Conservation (phyloP, 23 tunicate genomes). For the Diplosoma virens region DNA sequence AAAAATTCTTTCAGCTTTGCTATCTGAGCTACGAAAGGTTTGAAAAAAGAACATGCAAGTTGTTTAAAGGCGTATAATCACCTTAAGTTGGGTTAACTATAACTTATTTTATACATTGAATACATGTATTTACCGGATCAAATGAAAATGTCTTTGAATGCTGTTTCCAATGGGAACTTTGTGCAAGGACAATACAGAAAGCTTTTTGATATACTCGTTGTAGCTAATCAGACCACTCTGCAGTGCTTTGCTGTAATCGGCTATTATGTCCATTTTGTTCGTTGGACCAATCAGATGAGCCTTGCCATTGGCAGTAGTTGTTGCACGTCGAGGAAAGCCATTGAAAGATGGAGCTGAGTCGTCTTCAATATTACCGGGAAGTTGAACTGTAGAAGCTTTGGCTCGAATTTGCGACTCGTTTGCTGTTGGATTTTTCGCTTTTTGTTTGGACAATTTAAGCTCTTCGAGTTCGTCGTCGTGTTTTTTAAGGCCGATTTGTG, state of each 20-base stretch:
- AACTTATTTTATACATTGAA: no score
- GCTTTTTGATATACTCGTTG: slow-evolving; percentile 74
- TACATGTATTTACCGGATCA: slow-evolving; percentile 45
- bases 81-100: no score
- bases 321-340: slow-evolving; percentile 51
- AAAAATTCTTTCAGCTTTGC: no score
- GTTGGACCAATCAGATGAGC: slow-evolving; percentile 83
- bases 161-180: slow-evolving; percentile 62
- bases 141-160: slow-evolving; percentile 68
- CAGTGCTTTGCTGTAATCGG: slow-evolving; percentile 74
- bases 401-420: neutral
- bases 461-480: slow-evolving; percentile 22
- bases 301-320: slow-evolving; percentile 71
- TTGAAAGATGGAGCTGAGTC: neutral
- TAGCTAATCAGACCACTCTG: slow-evolving; percentile 56
- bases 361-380: slow-evolving; percentile 14
- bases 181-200: slow-evolving; percentile 74
- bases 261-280: slow-evolving; percentile 94
- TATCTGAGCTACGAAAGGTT: no score
- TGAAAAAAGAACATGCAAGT: no score
- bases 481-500: slow-evolving; percentile 28
- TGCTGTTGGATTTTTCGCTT: slow-evolving; percentile 13
- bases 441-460: neutral
- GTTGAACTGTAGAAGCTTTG: slow-evolving; percentile 44
- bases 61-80: no score